Percentiles rank a stretch among this genome's conserved stretches.
Conservation (phyloP, 2,888 invertebrate genomes). For the Tinea pellionella region DNA sequence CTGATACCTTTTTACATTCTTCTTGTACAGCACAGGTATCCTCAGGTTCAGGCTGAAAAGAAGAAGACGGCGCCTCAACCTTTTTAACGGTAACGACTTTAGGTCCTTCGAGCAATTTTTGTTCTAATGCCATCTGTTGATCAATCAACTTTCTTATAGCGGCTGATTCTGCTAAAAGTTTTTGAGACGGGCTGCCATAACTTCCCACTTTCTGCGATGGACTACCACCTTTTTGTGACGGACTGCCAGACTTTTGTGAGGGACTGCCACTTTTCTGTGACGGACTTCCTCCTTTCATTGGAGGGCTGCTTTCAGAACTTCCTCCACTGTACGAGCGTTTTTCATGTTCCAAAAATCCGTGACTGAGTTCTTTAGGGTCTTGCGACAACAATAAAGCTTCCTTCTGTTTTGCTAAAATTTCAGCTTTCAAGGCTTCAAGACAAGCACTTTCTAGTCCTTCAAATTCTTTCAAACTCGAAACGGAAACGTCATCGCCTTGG, state of each 20-base stretch:
- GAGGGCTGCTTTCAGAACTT: slow-evolving; percentile 71
- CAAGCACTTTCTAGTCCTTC: slow-evolving; percentile 92
- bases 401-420: slow-evolving; percentile 86
- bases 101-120: slow-evolving; percentile 44
- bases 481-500: slow-evolving; percentile 86
- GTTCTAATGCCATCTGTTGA: slow-evolving; percentile 59
- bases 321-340: slow-evolving; percentile 68
- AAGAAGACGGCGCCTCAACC: slow-evolving; percentile 58
- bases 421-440: slow-evolving; percentile 84
- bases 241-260: slow-evolving; percentile 51
- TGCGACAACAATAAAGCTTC: slow-evolving; percentile 77
- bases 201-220: slow-evolving; percentile 36
- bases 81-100: slow-evolving; percentile 60
- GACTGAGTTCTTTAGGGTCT: slow-evolving; percentile 64
- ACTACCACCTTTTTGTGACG: slow-evolving; percentile 47
- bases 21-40: slow-evolving; percentile 40
- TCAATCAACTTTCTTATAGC: slow-evolving; percentile 60
- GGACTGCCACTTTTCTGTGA: slow-evolving; percentile 43
- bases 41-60: slow-evolving; percentile 49
- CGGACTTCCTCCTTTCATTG: slow-evolving; percentile 61
- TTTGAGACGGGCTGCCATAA: slow-evolving; percentile 56
- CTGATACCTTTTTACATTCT: slow-evolving; percentile 50
- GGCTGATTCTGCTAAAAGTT: slow-evolving; percentile 55
- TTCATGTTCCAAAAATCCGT: slow-evolving; percentile 60
- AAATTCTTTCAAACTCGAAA: slow-evolving; percentile 91